These are phyloP conservation scores for Furnarius figulus DNA, from an alignment of 2,113 vertebrate genomes.

Conservation along the genomic window DNA sequence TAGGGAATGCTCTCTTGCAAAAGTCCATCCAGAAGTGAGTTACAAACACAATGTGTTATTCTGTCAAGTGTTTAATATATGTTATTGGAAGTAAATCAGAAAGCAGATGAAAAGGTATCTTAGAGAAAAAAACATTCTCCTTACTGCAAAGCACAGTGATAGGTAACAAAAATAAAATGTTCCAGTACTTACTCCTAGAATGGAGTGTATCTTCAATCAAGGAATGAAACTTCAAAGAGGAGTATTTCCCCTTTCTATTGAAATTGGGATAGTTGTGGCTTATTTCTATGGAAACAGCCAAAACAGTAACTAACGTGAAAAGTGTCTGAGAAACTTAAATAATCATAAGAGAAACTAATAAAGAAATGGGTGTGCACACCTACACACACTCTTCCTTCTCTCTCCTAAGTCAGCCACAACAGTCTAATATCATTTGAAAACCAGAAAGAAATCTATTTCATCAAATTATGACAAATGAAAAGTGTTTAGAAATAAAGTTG, in stretches of 20 bases:
- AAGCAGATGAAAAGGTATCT: not conserved
- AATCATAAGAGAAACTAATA: not conserved
- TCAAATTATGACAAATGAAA: not conserved
- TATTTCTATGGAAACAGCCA: not conserved
- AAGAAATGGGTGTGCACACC: not conserved
- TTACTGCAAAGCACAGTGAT: not conserved
- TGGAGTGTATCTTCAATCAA: not conserved
- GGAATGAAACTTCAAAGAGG: not conserved
- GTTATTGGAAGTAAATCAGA: not conserved
- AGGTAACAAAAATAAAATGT: not conserved
- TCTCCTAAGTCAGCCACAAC: not conserved
- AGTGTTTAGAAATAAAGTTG: not conserved
- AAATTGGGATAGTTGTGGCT: not conserved
- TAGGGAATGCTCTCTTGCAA: not conserved
- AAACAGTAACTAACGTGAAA: not conserved
- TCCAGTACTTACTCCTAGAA: not conserved
- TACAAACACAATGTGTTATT: not conserved
- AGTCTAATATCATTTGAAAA: not conserved
- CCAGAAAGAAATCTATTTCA: not conserved
- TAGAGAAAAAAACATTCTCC: not conserved
- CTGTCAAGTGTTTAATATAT: slow-evolving; percentile 16
- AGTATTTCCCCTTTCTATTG: not conserved
- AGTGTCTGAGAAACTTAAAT: not conserved
- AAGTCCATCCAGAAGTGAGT: not conserved
- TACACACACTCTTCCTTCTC: not conserved